phyloP scores from a whole-genome alignment of 2,888 invertebrate genomes.

The Cantharis rustica region DNA sequence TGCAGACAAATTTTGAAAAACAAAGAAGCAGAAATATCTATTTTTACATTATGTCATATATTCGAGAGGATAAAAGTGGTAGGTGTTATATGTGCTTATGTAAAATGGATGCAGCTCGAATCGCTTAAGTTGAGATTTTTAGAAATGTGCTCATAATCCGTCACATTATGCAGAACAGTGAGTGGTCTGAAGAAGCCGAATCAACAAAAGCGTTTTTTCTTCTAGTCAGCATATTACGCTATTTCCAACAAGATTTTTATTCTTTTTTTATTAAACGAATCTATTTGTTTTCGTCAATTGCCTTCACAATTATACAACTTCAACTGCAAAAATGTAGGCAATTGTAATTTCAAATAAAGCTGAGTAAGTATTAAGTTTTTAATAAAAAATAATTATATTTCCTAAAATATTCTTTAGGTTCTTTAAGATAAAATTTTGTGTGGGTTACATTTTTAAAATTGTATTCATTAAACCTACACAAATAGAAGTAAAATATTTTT shows the following conservation, averaged over 20 bases:
- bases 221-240: constrained; percentile 17
- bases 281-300: neutral
- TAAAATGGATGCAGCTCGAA: constrained; percentile 45
- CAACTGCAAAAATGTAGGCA: neutral
- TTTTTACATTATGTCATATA: constrained; percentile 35
- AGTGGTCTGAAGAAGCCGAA: constrained; percentile 33
- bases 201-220: constrained; percentile 29
- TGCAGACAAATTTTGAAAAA: constrained; percentile 1
- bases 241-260: constrained; percentile 12
- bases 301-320: neutral
- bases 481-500: neutral
- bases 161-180: constrained; percentile 47
- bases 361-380: neutral
- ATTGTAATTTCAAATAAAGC: neutral
- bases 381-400: too few species aligned
- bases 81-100: constrained; percentile 47
- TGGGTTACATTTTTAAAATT: neutral
- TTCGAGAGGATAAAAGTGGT: constrained; percentile 40
- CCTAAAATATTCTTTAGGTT: too few species aligned
- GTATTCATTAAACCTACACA: neutral
- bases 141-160: constrained; percentile 50
- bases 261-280: constrained; percentile 2
- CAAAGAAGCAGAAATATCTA: constrained; percentile 25
- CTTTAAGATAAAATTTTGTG: neutral
- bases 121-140: constrained; percentile 47